Conservation (phyloP, 2,797 vertebrate genomes). For the Sebastes hubbsi region DNA sequence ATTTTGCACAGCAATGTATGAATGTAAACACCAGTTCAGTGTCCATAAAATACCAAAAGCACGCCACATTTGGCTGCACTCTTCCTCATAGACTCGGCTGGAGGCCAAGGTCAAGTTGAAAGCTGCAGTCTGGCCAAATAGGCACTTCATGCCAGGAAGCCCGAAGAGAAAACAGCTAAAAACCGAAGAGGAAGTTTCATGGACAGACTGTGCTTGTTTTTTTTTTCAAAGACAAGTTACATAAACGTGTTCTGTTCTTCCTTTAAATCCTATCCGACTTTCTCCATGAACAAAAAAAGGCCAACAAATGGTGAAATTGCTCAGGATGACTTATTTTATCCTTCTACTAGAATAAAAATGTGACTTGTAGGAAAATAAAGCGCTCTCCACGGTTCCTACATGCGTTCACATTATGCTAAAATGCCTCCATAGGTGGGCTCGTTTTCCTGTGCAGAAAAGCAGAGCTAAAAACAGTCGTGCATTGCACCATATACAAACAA, state of each 20-base stretch:
- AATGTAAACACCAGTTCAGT: not conserved
- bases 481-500: not conserved
- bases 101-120: conserved; percentile 99
- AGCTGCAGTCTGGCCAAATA: conserved; percentile 86
- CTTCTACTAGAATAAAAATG: not conserved
- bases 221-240: not conserved
- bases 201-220: not conserved
- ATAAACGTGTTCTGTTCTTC: not conserved
- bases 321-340: not conserved
- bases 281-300: not conserved
- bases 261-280: not conserved
- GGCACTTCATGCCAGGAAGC: conserved; percentile 54
- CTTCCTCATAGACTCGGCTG: conserved; percentile 81
- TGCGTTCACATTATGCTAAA: not conserved
- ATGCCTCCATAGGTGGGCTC: not conserved
- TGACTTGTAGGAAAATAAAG: not conserved
- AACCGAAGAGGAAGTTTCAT: conserved; percentile 41
- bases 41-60: conserved; percentile 27
- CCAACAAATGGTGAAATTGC: not conserved
- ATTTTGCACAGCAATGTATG: not conserved
- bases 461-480: not conserved
- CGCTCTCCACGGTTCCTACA: rapidly evolving
- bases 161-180: conserved; percentile 53
- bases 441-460: not conserved
- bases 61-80: conserved; percentile 74